phyloP scores from a whole-genome alignment of 2,113 vertebrate species.

The Progne subis region DNA sequence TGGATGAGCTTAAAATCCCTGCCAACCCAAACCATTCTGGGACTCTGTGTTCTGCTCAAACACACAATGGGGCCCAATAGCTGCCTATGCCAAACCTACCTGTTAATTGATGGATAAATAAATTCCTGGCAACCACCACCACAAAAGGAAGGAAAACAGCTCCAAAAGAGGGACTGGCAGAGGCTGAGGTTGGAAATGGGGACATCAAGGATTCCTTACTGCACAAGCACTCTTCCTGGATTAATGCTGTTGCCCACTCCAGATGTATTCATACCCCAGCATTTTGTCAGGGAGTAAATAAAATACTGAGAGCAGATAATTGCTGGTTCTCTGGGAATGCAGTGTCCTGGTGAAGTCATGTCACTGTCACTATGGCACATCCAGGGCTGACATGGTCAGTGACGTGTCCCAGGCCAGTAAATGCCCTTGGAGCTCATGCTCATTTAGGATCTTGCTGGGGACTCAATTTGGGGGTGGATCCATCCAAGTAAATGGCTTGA shows the following conservation, averaged over 20 bases:
- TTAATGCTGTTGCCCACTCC: not conserved
- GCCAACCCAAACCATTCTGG: not conserved
- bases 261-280: not conserved
- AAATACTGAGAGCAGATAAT: not conserved
- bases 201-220: rapidly evolving
- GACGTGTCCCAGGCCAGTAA: not conserved
- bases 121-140: not conserved
- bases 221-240: not conserved
- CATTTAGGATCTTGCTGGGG: not conserved
- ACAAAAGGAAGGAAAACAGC: rapidly evolving
- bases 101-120: not conserved
- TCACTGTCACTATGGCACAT: rapidly evolving
- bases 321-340: not conserved
- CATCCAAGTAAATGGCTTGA: not conserved
- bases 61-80: rapidly evolving
- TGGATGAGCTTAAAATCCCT: not conserved
- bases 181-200: not conserved
- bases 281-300: not conserved
- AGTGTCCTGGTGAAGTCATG: rapidly evolving
- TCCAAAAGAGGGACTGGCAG: rapidly evolving
- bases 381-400: rapidly evolving
- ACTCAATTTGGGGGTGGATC: not conserved
- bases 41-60: not conserved
- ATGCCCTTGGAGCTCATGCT: not conserved
- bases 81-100: not conserved